A percentile compares a stretch with the other conserved stretches of the same genome.
Evolutionary conservation across 1,140 invertebrate species (phyloP).

Genomic region (Idris sp.): DNA sequence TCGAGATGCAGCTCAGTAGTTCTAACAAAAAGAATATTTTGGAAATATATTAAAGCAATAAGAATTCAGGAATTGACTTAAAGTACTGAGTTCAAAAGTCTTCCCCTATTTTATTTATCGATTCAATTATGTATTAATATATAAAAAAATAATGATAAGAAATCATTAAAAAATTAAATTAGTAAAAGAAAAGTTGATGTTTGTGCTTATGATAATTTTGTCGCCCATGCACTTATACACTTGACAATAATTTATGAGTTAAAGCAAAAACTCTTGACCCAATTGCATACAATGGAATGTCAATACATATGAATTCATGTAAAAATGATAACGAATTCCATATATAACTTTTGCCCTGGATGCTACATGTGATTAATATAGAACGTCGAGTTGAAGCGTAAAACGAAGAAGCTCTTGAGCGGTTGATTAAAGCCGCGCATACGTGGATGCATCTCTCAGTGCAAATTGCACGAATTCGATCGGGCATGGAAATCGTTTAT

Average conservation of each 20-base stretch:
- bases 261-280: constrained; percentile 42
- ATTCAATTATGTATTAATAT: no score
- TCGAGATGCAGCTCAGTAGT: no score
- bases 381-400: constrained; percentile 30
- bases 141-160: no score
- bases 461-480: constrained; percentile 50
- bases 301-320: constrained; percentile 50
- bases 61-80: no score
- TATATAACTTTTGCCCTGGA: constrained; percentile 46
- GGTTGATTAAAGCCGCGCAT: constrained; percentile 38
- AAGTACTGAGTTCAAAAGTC: no score
- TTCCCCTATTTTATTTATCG: no score
- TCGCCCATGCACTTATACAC: no score
- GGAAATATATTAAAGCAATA: no score
- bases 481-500: constrained; percentile 57
- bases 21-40: no score
- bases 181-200: no score
- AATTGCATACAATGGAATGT: constrained; percentile 47
- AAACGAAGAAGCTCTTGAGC: constrained; percentile 22
- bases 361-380: constrained; percentile 41
- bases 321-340: constrained; percentile 50
- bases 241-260: constrained; percentile 30
- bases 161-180: no score
- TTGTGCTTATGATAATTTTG: no score
- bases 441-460: constrained; percentile 23